Percentiles rank a stretch among this genome's conserved stretches.
Conservation (phyloP, 1,140 invertebrate species). For the Plectrocnemia conspersa region DNA sequence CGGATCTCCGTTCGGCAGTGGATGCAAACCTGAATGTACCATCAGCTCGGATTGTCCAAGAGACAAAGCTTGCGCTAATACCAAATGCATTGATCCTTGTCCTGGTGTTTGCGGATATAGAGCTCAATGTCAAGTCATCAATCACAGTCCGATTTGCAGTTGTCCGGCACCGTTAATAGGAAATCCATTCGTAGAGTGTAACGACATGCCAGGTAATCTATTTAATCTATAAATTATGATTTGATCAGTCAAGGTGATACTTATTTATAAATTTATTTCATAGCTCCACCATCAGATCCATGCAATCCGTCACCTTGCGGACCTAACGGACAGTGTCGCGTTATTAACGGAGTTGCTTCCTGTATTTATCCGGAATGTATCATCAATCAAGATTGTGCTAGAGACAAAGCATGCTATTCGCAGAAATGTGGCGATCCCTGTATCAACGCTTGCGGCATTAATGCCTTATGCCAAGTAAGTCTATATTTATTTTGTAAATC, state of each 20-base stretch:
- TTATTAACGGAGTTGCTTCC: conserved; percentile 61
- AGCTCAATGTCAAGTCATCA: conserved; percentile 65
- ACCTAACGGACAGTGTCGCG: conserved; percentile 72
- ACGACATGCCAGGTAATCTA: conserved; percentile 34
- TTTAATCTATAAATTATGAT: too few species aligned
- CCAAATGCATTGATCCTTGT: conserved; percentile 72
- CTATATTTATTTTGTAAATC: background rate
- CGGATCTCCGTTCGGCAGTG: conserved; percentile 47
- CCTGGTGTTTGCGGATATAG: conserved; percentile 64
- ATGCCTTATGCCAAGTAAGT: conserved; percentile 68
- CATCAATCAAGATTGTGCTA: conserved; percentile 76
- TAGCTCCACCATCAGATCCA: conserved; percentile 54
- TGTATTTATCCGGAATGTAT: conserved; percentile 83
- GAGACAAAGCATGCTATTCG: conserved; percentile 73
- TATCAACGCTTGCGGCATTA: conserved; percentile 73
- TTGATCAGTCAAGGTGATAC: too few species aligned
- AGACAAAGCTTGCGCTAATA: conserved; percentile 68
- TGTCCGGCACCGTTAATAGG: conserved; percentile 66
- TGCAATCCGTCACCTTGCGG: conserved; percentile 79
- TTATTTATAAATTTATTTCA: conserved; percentile 17
- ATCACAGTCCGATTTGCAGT: conserved; percentile 75
- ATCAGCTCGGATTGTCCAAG: conserved; percentile 69
- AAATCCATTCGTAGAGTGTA: conserved; percentile 71
- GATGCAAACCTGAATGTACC: conserved; percentile 70
- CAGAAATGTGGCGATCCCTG: conserved; percentile 81